Percentiles rank a stretch among this genome's conserved stretches.
Conservation (phyloP, 2,113 vertebrate species). For the Takifugu flavidus region DNA sequence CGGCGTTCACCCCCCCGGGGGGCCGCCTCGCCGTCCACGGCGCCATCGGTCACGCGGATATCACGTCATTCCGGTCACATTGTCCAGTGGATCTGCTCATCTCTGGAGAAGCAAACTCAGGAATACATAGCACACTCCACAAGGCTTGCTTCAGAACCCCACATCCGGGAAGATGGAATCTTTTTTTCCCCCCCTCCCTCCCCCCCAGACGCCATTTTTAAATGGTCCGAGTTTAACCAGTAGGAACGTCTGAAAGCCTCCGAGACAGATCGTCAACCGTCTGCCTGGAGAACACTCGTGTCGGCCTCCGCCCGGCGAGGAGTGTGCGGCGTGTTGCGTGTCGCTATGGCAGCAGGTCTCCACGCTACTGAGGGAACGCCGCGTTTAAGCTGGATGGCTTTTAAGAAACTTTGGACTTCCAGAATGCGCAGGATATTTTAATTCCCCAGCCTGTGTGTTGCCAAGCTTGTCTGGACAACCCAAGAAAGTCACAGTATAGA, state of each 20-base stretch:
- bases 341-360: constrained; percentile 46
- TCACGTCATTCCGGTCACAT: constrained; percentile 40
- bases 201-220: constrained; percentile 19
- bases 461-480: constrained; percentile 25
- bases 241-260: constrained; percentile 20
- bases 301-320: constrained; percentile 14
- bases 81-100: constrained; percentile 43
- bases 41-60: constrained; percentile 31
- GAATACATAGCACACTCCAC: constrained; percentile 68
- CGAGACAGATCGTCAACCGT: constrained; percentile 9
- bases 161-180: constrained; percentile 32
- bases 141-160: constrained; percentile 50
- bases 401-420: constrained; percentile 2
- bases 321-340: constrained; percentile 50
- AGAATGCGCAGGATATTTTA: constrained; percentile 14
- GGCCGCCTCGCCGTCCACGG: constrained; percentile 39
- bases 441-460: not conserved
- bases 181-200: not conserved
- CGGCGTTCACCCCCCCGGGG: no score
- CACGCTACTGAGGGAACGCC: constrained; percentile 32
- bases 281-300: constrained; percentile 6
- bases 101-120: constrained; percentile 70
- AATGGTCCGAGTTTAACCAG: constrained; percentile 15
- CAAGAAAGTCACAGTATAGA: constrained; percentile 37
- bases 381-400: constrained; percentile 22